Conservation (phyloP, 1,140 invertebrate genomes). For the Cecropterus lyciades region DNA sequence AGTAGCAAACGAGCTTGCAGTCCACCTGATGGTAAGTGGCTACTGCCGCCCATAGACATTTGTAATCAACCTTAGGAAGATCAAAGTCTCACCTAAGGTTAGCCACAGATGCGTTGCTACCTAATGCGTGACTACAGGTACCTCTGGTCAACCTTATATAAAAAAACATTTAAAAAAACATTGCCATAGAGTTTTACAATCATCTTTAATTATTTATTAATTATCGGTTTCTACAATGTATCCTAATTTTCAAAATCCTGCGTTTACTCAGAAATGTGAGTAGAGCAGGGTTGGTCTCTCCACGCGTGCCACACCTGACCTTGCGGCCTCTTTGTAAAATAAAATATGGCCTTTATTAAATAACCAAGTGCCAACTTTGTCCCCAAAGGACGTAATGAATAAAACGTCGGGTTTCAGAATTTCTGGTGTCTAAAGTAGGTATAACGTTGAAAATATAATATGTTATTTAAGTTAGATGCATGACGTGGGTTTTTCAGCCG, state of each 20-base stretch:
- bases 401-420: slow-evolving; percentile 10
- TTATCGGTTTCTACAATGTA: not conserved
- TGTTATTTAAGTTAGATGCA: not conserved
- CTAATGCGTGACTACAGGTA: no score
- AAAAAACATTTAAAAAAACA: no score
- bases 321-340: slow-evolving; percentile 27
- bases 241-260: not conserved
- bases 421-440: not conserved
- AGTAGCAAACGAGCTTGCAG: no score
- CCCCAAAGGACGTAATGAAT: slow-evolving; percentile 21
- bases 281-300: slow-evolving; percentile 15
- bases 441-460: not conserved
- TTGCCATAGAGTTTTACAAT: no score
- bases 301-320: slow-evolving; percentile 9
- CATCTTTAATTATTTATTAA: not conserved
- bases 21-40: no score
- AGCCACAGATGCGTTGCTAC: no score
- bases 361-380: slow-evolving; percentile 20
- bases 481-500: no score
- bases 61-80: no score
- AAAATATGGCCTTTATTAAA: slow-evolving; percentile 28
- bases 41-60: no score
- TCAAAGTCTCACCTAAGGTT: no score
- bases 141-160: no score
- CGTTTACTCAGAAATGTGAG: not conserved